These are phyloP conservation scores for Marasmarcha lunaedactyla DNA, from an alignment of 2,888 invertebrate species.

Conservation along the genomic window DNA sequence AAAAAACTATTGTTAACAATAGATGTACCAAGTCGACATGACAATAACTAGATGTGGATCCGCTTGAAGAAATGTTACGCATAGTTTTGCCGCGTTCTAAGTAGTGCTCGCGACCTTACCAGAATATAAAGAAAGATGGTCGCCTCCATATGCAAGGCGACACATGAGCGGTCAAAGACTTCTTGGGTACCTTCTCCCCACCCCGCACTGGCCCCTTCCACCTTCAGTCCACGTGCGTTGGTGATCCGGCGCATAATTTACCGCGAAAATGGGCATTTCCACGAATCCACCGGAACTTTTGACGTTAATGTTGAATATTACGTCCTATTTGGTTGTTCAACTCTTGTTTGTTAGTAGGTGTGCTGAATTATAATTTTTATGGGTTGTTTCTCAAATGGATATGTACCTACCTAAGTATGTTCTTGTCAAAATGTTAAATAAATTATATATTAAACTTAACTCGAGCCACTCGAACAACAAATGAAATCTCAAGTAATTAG, in stretches of 20 bases:
- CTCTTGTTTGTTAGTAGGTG: no score
- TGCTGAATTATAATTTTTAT: no score
- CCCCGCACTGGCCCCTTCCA: conserved; percentile 18
- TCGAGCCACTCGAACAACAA: no score
- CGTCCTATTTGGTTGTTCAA: conserved; percentile 11
- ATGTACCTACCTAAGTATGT: no score
- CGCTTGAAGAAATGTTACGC: conserved; percentile 22
- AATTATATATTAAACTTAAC: no score
- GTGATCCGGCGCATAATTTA: conserved; percentile 23
- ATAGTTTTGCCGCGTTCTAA: conserved; percentile 56
- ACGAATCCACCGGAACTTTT: conserved; percentile 52
- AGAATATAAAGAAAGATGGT: conserved; percentile 50
- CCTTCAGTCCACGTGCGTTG: conserved; percentile 33
- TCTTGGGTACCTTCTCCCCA: conserved; percentile 15
- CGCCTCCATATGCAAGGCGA: conserved; percentile 50
- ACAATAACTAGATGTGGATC: conserved; percentile 1
- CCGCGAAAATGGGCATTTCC: conserved; percentile 59
- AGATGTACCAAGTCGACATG: conserved; percentile 43
- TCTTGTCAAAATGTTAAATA: no score
- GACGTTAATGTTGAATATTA: conserved; percentile 24
- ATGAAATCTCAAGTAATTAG: no score
- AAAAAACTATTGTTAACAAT: conserved; percentile 51
- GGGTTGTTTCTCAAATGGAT: no score
- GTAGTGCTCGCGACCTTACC: conserved; percentile 44
- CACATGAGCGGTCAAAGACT: conserved; percentile 58